Conservation (phyloP, 2,888 invertebrate species). For the Zonitis immaculata region DNA sequence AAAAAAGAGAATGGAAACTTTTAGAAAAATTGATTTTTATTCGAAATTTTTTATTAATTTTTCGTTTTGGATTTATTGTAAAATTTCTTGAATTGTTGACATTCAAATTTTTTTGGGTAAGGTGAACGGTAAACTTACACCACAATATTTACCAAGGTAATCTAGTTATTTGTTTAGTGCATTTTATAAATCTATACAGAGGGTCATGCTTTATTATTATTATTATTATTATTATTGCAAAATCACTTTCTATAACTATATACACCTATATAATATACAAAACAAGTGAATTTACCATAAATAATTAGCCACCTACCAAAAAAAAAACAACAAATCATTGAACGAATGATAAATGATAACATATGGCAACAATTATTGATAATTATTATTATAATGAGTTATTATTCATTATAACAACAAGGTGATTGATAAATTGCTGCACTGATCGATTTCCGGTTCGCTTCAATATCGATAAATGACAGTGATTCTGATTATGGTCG, state of each 20-base stretch:
- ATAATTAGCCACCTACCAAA: conserved; percentile 6
- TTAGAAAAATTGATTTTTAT: too few relatives aligned
- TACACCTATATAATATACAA: too few relatives aligned
- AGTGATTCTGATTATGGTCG: conserved; percentile 7
- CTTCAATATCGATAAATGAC: too few relatives aligned
- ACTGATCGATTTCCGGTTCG: neutral
- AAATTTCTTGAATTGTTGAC: conserved; percentile 5
- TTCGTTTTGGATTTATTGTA: too few relatives aligned
- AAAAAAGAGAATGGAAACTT: too few relatives aligned
- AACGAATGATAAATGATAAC: neutral
- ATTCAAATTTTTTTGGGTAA: conserved; percentile 16
- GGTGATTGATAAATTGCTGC: too few relatives aligned
- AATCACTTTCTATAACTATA: conserved; percentile 21
- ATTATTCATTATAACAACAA: too few relatives aligned
- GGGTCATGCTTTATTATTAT: conserved; percentile 21
- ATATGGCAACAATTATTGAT: neutral
- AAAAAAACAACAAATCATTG: neutral
- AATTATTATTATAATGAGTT: neutral
- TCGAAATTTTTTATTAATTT: too few relatives aligned
- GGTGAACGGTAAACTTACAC: conserved; percentile 21
- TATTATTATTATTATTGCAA: conserved; percentile 12
- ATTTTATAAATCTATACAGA: too few relatives aligned
- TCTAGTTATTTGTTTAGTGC: conserved; percentile 18
- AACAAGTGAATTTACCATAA: conserved; percentile 15
- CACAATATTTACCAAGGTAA: conserved; percentile 19